phyloP scores from a whole-genome alignment of 2,888 invertebrate species.

The Scaptomyza tumidula region DNA sequence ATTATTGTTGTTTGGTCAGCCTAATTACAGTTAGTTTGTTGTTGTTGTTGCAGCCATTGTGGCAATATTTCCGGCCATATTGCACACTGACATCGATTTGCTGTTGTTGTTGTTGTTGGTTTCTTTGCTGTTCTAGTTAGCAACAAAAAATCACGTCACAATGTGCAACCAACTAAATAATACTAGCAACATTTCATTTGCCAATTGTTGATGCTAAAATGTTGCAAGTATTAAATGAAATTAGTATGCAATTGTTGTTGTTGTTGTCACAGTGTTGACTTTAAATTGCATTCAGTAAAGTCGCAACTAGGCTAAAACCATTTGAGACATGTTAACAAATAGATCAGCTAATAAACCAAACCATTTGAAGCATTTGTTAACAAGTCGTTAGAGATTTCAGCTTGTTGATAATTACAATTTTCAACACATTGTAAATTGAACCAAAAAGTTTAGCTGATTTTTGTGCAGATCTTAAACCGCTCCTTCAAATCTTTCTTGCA shows the following conservation, averaged over 20 bases:
- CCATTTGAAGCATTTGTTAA: too few species aligned
- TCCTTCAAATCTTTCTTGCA: slow-evolving; percentile 4
- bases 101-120: not conserved
- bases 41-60: slow-evolving; percentile 14
- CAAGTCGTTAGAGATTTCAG: not conserved
- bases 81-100: slow-evolving; percentile 26
- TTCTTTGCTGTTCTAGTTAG: slow-evolving; percentile 41
- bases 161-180: slow-evolving; percentile 41
- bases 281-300: too few species aligned
- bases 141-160: slow-evolving; percentile 42
- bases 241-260: not conserved
- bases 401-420: not conserved
- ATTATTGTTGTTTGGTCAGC: slow-evolving; percentile 51
- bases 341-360: too few species aligned
- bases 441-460: not conserved
- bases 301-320: too few species aligned
- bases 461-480: not conserved
- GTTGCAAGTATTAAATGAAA: slow-evolving; percentile 10
- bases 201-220: not conserved
- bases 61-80: slow-evolving; percentile 42
- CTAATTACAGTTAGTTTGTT: slow-evolving; percentile 56
- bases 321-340: too few species aligned
- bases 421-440: slow-evolving; percentile 2
- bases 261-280: slow-evolving; percentile 20
- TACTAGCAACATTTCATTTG: slow-evolving; percentile 13